Evolutionary conservation across 2,888 invertebrate genomes (phyloP), one percentile per base, ranked within the genome.

Genomic region (Argyra leucocephala): DNA sequence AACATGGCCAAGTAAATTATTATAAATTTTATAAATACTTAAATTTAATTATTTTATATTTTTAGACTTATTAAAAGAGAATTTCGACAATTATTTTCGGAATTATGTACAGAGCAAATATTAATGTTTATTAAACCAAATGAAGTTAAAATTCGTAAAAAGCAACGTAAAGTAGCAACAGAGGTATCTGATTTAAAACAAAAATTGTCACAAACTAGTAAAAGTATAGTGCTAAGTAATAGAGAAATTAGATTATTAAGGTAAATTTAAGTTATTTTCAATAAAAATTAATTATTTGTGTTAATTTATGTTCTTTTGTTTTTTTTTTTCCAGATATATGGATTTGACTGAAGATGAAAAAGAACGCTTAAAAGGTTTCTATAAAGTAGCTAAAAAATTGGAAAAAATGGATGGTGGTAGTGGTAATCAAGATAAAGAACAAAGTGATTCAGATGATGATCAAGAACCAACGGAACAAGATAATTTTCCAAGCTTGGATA

Each of bases 301-400:
- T 21, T 59, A 26, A 31, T 15, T 15, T 31, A n/a, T 59, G 1
- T 18, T 36, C 7, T 18, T 1, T 23, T 5, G n/a, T 7, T 22
- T 60, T 1, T 67, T 64, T 67, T 66, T 57, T 74, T 70, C 3
- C 69, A 88, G 91, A 74, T 93, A 94, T 80, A 85, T 95, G 78
- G 93, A 93, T 74, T 84, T 95, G 64, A 93, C 93, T 22, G 93
- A 94, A 72, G 93, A 93, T 70, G 94, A 95, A 75, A 93, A 93
- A 74, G 93, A 93, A 72, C 93, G 93, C 76, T 81, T 95, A 22
- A 93, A 93, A 78, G 91, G 92, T 57, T 91, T 90, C 64, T 89
- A 93, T 74, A 95, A 95, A 81, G 94, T 95, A 68, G 94, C 94
- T 0, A 91, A 90, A 74, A 95, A 95, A 76, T 80, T 95, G 67